Evolutionary conservation across 1,140 invertebrate species (phyloP), one percentile per base, ranked within the genome.

Genomic region (Medauroidea extradentata): DNA sequence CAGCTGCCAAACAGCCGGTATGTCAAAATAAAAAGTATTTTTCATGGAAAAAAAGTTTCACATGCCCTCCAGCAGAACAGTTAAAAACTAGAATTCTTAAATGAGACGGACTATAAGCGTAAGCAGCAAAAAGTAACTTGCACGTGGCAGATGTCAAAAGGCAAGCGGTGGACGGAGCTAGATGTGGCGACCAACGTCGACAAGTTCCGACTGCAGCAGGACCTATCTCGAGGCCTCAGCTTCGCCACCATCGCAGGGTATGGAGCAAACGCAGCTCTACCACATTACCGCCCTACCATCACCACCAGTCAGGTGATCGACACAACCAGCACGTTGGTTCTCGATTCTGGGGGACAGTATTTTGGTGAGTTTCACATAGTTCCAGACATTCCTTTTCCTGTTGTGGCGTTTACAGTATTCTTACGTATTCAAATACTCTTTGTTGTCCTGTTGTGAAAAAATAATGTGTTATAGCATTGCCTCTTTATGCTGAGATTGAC

Each of bases 161-260:
- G 57, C n/a, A 24, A 39, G n/a, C 23, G 24, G 19, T 86, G 86
- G 78, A 83, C 83, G 53, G 90, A 93, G 71, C 67, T 87, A 61
- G 82, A 84, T 63, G 82, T 91, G 4, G 84, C 82, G 1, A 75
- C 81, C 24, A 79, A 81, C 38, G 73, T 88, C 2, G 83, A 90
- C 63, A 71, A 83, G 48, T 85, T 83, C 60, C 78, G 90, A 8
- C 79, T 80, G n/a, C 85, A 85, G 48, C 88, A 91, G 69, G 76
- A 81, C 52, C 75, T 77, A 55, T 87, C 82, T 73, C 80, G 80
- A 57, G 90, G 91, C 0, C 78, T 90, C 9, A 87, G 85, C 70
- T 96, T 98, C 78, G 78, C 83, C 24, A 98, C 96, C 0, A 94
- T 97, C 48, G 93, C 90, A 2, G 92, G 88, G 1, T 94, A 88